Conservation (phyloP, 1,140 invertebrate species). For the Drosophila lini region DNA sequence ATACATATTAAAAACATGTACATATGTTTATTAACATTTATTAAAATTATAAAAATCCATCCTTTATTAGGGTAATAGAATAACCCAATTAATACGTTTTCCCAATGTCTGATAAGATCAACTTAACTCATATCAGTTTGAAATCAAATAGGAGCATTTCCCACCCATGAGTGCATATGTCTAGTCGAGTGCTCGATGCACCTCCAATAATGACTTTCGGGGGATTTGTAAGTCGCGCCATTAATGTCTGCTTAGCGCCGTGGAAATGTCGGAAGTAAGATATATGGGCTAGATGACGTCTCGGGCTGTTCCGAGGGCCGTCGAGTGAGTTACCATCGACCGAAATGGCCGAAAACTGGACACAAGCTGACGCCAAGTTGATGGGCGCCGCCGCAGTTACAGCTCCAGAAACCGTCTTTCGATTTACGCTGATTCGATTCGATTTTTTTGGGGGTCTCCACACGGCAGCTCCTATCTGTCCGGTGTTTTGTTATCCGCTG, state of each 20-base stretch:
- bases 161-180: conserved; percentile 4
- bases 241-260: conserved; percentile 46
- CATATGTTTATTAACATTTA: too few species aligned
- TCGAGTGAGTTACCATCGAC: not conserved
- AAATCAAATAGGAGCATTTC: not conserved
- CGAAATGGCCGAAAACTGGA: conserved; percentile 7
- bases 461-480: conserved; percentile 47
- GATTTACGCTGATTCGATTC: conserved; percentile 37
- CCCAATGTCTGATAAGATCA: conserved; percentile 1
- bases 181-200: conserved; percentile 27
- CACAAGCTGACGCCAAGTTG: conserved; percentile 36
- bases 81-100: not conserved
- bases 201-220: conserved; percentile 9
- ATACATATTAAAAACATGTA: too few species aligned
- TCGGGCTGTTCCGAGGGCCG: not conserved
- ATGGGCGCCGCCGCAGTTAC: conserved; percentile 30
- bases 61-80: not conserved
- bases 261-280: conserved; percentile 45
- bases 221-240: conserved; percentile 45
- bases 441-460: conserved; percentile 37
- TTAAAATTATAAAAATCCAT: too few species aligned
- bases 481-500: conserved; percentile 14
- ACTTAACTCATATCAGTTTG: not conserved
- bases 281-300: conserved; percentile 46
- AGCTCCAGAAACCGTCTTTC: conserved; percentile 35